Conservation (phyloP, 1,140 invertebrate genomes). For the Heliconius melpomene region DNA sequence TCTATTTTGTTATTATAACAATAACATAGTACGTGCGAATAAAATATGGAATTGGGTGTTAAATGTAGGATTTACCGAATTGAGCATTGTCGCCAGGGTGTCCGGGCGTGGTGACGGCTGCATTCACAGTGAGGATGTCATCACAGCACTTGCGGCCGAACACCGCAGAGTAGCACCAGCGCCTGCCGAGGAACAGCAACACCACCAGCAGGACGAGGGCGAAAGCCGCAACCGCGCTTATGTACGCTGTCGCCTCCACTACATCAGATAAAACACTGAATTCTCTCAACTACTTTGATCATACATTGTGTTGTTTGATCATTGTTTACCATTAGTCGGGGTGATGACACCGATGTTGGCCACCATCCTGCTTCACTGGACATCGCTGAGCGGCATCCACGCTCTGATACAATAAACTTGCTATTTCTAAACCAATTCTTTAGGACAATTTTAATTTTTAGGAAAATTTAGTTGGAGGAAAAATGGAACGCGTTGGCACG, state of each 20-base stretch:
- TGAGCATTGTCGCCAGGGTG: slow-evolving; percentile 68
- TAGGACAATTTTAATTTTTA: slow-evolving; percentile 17
- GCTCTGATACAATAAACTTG: slow-evolving; percentile 5
- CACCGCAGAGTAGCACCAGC: slow-evolving; percentile 68
- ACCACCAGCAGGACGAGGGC: slow-evolving; percentile 71
- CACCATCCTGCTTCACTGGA: slow-evolving; percentile 67
- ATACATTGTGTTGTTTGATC: slow-evolving; percentile 34
- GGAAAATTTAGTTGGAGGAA: slow-evolving; percentile 43
- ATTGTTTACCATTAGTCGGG: slow-evolving; percentile 71
- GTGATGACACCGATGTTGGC: slow-evolving; percentile 69
- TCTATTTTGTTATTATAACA: neutral
- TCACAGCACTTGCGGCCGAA: slow-evolving; percentile 66
- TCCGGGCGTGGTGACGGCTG: slow-evolving; percentile 51
- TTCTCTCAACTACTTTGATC: slow-evolving; percentile 14
- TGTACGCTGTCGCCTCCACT: slow-evolving; percentile 79
- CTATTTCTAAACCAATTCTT: slow-evolving; percentile 8
- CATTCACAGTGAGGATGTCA: slow-evolving; percentile 71
- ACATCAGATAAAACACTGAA: slow-evolving; percentile 43
- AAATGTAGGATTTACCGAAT: slow-evolving; percentile 55
- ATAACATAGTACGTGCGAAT: neutral
- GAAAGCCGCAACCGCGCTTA: slow-evolving; percentile 75
- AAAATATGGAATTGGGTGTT: neutral
- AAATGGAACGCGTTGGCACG: slow-evolving; percentile 66
- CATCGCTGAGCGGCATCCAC: slow-evolving; percentile 52
- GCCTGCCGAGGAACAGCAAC: slow-evolving; percentile 70